Base-by-base conservation (phyloP, 1,140 invertebrate species). In the Notospermus geniculatus region DNA sequence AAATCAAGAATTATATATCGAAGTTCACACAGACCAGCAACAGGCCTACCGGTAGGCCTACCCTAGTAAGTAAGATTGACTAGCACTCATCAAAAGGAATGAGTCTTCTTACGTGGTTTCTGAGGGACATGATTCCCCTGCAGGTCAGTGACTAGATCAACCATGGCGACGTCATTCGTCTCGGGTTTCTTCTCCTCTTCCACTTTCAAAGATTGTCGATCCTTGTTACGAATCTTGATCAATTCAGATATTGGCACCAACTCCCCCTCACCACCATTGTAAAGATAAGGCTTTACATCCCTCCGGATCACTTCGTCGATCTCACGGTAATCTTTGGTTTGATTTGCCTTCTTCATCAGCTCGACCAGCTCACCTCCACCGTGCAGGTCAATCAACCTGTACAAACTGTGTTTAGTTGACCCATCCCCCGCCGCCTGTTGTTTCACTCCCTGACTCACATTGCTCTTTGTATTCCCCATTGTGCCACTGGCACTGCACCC, bases 301-400 rank as follows among this genome's bases (percentile, higher is more conserved):
- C 90, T 91, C 79, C 91, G 88, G 29, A 82, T 78, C 59, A 63
- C 69, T 9, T 74, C 63, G 69, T 78, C 66, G 67, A 71, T 29
- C 68, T 72, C 7, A 70, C 70, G 53, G 50, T 67, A 72, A 95
- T 91, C 2, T 91, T 90, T 80, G 92, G 89, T 77, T 95, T 92
- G 90, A 0, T 88, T 86, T 0, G 92, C 92, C 70, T 91, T 84
- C 82, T 97, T 97, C 88, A 95, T 95, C 82, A 97, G 86, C 70
- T 95, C 91, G 2, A 97, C 91, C 1, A 98, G 82, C 53, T 94
- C 83, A 52, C 96, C 95, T 53, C 92, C 91, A 64, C 94, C 92
- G 60, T 82, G 77, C 59, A 80, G 63, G 61, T 80, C 73, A 2
- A 82, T 74, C 1, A 81, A 55, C 17, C 70, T 63, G 64, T 81